Evolutionary conservation across 1,140 invertebrate genomes (phyloP).

Genomic region (Halyomorpha halys): DNA sequence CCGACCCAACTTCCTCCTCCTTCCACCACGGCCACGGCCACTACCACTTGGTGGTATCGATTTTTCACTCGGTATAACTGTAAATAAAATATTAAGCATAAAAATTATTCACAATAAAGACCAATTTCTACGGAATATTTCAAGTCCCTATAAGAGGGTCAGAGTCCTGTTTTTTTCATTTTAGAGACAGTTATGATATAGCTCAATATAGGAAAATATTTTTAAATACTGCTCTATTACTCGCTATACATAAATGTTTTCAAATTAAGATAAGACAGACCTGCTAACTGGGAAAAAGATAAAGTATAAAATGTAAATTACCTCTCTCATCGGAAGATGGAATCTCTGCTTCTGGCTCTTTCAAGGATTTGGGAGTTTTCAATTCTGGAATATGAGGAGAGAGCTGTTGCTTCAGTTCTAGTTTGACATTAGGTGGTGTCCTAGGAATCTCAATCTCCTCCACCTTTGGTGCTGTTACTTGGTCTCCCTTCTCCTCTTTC

Average conservation of each 20-base stretch:
- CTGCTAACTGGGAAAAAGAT: no score
- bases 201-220: no score
- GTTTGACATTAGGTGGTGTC: not conserved
- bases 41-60: not conserved
- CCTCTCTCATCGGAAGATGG: slow-evolving; percentile 5
- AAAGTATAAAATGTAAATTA: not conserved
- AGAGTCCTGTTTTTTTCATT: no score
- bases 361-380: slow-evolving; percentile 4
- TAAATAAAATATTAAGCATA: slow-evolving; percentile 1
- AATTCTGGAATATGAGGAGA: not conserved
- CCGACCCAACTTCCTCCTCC: slow-evolving; percentile 34
- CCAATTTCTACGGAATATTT: no score
- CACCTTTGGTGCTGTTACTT: not conserved
- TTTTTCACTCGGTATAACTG: not conserved
- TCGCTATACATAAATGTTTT: no score
- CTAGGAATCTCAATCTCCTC: not conserved
- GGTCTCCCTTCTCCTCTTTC: not conserved
- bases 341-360: not conserved
- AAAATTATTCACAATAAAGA: no score
- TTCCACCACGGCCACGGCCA: slow-evolving; percentile 31
- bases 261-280: no score
- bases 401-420: not conserved
- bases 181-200: no score
- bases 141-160: no score
- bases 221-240: no score